Conservation (phyloP, 2,113 vertebrate genomes). For the Neoarius graeffei region DNA sequence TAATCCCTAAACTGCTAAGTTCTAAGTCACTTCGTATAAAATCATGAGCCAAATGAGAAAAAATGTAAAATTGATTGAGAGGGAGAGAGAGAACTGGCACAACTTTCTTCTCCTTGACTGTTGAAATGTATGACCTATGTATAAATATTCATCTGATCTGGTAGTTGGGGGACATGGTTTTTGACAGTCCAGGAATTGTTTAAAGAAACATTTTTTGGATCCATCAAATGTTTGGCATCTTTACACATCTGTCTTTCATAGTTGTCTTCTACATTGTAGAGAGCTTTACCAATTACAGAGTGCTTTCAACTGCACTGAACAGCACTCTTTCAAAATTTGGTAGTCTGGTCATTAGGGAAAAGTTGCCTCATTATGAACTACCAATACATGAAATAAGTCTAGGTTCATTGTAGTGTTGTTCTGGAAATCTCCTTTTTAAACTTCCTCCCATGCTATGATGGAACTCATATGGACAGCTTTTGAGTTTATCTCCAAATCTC, state of each 20-base stretch:
- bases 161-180: neutral
- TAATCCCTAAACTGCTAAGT: neutral
- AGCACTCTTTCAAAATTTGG: neutral
- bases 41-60: neutral
- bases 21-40: neutral
- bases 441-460: neutral
- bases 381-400: neutral
- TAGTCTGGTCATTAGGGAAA: neutral
- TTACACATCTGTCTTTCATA: neutral
- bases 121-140: neutral
- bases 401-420: neutral
- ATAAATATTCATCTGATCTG: neutral
- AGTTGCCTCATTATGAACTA: neutral
- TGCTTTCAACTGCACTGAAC: neutral
- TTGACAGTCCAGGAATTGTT: neutral
- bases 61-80: neutral
- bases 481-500: neutral
- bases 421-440: neutral
- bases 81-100: neutral
- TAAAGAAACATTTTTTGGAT: neutral
- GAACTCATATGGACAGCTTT: neutral
- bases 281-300: neutral
- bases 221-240: neutral
- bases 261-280: neutral
- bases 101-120: neutral